phyloP scores from a whole-genome alignment of 92 coral and sea anemone species.

The Pocillopora meandrina region DNA sequence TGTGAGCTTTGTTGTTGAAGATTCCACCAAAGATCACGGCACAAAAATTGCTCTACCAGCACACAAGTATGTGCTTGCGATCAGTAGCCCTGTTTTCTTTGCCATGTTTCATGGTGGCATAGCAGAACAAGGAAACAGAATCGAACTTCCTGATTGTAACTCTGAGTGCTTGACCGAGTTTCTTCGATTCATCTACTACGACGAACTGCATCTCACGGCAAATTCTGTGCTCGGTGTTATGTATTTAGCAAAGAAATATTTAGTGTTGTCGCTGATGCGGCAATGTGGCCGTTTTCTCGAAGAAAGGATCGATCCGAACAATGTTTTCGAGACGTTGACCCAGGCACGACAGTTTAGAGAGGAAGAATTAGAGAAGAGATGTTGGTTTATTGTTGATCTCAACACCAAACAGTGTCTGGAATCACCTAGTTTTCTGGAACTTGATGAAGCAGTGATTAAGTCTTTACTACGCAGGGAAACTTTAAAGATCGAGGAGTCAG shows the following conservation, averaged over 20 bases:
- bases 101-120: constrained; percentile 81
- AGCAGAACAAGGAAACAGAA: constrained; percentile 51
- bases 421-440: constrained; percentile 58
- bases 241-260: constrained; percentile 80
- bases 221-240: constrained; percentile 61
- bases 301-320: constrained; percentile 63
- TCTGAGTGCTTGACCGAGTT: constrained; percentile 71
- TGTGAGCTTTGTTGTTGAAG: constrained; percentile 57
- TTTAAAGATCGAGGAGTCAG: constrained; percentile 55
- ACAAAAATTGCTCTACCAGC: constrained; percentile 50
- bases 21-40: constrained; percentile 40
- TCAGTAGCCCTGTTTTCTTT: constrained; percentile 77
- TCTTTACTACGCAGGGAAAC: constrained; percentile 59
- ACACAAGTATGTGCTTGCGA: constrained; percentile 73
- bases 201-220: constrained; percentile 64
- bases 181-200: constrained; percentile 73
- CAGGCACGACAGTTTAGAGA: constrained; percentile 71
- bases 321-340: constrained; percentile 64
- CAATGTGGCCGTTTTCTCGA: constrained; percentile 65
- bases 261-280: constrained; percentile 66
- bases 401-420: constrained; percentile 50
- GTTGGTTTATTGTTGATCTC: constrained; percentile 69
- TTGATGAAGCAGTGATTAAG: constrained; percentile 41
- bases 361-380: constrained; percentile 57
- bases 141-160: constrained; percentile 68